Percentiles rank a stretch among this genome's conserved stretches.
Conservation (phyloP, 2,888 invertebrate genomes). For the Idaea straminata region DNA sequence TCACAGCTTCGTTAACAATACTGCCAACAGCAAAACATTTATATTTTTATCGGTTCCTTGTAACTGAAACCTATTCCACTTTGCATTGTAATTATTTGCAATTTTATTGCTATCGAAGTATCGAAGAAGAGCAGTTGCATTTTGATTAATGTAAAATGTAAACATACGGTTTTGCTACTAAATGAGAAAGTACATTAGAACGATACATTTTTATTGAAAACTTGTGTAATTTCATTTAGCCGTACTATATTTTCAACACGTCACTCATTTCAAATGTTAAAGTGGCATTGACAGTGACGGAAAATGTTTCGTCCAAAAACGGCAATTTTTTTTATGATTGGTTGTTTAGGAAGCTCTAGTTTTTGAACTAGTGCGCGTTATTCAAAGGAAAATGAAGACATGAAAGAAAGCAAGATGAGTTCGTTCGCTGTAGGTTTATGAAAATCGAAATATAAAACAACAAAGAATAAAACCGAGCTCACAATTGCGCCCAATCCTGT, state of each 20-base stretch:
- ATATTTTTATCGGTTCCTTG: constrained; percentile 7
- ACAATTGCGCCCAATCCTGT: constrained; percentile 8
- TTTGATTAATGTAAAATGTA: background rate
- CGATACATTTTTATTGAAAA: background rate
- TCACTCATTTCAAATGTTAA: too few species aligned
- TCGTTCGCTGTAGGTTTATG: background rate
- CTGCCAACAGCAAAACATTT: constrained; percentile 13
- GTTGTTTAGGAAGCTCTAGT: background rate
- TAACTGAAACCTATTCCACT: background rate
- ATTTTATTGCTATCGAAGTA: too few species aligned
- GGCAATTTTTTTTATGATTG: too few species aligned
- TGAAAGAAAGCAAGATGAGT: background rate
- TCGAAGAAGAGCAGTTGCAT: too few species aligned
- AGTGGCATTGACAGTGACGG: too few species aligned
- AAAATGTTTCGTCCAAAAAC: too few species aligned
- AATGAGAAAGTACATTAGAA: background rate
- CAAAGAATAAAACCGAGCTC: background rate
- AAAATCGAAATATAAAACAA: constrained; percentile 3
- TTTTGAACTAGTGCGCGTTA: background rate
- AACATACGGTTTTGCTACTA: background rate
- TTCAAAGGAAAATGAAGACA: background rate
- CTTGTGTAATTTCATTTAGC: constrained; percentile 6
- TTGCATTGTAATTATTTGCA: background rate
- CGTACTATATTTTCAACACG: background rate
- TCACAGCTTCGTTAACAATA: constrained; percentile 12